Conservation (phyloP, 2,113 vertebrate species). For the Anolis carolinensis region DNA sequence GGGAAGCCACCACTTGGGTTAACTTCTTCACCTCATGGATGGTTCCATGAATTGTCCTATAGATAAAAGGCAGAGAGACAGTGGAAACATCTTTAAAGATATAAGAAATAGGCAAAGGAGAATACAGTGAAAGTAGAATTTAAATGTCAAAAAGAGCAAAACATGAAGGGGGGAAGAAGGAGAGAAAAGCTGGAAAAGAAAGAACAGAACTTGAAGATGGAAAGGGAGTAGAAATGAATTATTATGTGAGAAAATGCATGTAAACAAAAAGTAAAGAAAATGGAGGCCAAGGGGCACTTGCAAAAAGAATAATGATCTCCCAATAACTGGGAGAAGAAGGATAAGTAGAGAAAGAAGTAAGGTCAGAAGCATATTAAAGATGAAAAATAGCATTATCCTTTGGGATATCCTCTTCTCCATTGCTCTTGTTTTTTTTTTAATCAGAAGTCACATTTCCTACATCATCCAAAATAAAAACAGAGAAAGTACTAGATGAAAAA, state of each 20-base stretch:
- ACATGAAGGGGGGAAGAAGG: neutral
- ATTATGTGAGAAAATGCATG: constrained; percentile 39
- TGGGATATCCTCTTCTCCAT: neutral
- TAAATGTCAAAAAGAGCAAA: constrained; percentile 12
- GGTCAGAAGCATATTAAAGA: constrained; percentile 35
- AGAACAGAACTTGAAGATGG: neutral
- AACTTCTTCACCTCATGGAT: neutral
- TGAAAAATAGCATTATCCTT: constrained; percentile 38
- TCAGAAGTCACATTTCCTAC: constrained; percentile 9
- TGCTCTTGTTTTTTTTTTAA: constrained; percentile 29
- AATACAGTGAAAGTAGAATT: neutral
- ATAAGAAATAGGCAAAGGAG: neutral
- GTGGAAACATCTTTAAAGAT: neutral
- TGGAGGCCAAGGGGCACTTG: constrained; percentile 41
- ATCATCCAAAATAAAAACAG: constrained; percentile 31
- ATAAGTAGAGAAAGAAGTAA: constrained; percentile 19
- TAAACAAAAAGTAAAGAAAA: constrained; percentile 35
- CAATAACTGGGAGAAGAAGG: constrained; percentile 45
- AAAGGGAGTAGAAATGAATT: constrained; percentile 40
- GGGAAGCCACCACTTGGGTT: neutral
- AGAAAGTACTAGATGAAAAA: constrained; percentile 42
- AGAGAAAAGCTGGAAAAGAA: constrained; percentile 13
- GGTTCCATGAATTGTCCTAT: neutral
- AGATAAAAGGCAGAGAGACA: constrained; percentile 5
- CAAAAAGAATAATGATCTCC: constrained; percentile 41